Evolutionary conservation across 2,888 invertebrate genomes (phyloP).

Genomic region (Clepsis dumicolana): DNA sequence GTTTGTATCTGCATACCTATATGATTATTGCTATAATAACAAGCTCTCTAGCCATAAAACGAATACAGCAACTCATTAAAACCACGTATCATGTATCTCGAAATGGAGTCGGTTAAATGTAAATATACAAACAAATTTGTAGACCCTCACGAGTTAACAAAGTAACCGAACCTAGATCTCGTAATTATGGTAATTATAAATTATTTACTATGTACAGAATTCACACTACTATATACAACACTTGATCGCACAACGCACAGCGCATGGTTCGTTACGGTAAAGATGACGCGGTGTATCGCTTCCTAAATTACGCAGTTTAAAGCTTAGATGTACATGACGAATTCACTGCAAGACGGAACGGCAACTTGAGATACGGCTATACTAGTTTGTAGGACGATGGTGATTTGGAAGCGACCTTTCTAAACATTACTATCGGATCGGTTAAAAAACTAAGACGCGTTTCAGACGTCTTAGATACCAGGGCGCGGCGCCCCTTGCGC

Average conservation of each 20-base stretch:
- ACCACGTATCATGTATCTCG: background rate
- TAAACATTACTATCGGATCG: conserved; percentile 10
- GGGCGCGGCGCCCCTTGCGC: background rate
- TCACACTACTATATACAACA: conserved; percentile 53
- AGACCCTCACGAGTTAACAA: conserved; percentile 37
- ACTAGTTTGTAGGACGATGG: conserved; percentile 23
- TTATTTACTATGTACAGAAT: conserved; percentile 51
- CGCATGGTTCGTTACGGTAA: conserved; percentile 47
- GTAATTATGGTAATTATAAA: conserved; percentile 45
- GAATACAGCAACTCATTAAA: conserved; percentile 2
- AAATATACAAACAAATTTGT: conserved; percentile 4
- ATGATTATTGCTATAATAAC: conserved; percentile 13
- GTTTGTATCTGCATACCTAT: conserved; percentile 1
- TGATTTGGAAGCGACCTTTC: conserved; percentile 17
- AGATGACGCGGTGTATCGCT: conserved; percentile 12
- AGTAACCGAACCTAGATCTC: conserved; percentile 46
- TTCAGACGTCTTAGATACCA: background rate
- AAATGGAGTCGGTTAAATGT: conserved; percentile 9
- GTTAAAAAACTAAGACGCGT: conserved; percentile 3
- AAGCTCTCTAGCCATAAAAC: conserved; percentile 8
- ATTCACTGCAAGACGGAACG: conserved; percentile 25
- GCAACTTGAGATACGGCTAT: conserved; percentile 18
- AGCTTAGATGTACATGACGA: conserved; percentile 30
- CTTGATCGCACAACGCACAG: conserved; percentile 55
- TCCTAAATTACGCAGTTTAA: conserved; percentile 26